phyloP scores from a whole-genome alignment of 2,113 vertebrate genomes.

The Uria aalge region DNA sequence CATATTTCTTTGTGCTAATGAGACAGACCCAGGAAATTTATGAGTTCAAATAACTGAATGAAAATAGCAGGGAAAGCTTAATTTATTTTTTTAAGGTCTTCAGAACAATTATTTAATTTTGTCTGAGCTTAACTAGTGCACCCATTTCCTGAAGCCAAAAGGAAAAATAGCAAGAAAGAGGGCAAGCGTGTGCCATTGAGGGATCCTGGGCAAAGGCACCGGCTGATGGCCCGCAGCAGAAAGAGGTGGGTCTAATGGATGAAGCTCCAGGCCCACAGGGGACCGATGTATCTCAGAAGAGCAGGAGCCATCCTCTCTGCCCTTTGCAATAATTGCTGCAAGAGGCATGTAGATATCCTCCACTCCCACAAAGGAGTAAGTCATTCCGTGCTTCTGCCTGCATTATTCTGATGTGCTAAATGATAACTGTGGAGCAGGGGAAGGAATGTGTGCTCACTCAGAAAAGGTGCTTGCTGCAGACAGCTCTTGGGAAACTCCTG shows the following conservation, averaged over 20 bases:
- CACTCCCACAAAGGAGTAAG: not conserved
- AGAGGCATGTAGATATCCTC: not conserved
- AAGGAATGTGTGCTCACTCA: not conserved
- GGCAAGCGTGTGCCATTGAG: fast-evolving
- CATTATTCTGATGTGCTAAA: not conserved
- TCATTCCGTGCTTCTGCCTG: not conserved
- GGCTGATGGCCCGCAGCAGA: not conserved
- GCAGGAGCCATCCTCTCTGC: not conserved
- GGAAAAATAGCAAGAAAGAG: not conserved
- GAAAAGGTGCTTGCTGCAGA: not conserved
- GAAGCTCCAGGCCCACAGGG: not conserved
- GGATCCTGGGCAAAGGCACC: not conserved
- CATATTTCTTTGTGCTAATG: not conserved
- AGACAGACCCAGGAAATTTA: not conserved
- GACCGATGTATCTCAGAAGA: fast-evolving
- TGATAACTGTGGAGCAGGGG: not conserved
- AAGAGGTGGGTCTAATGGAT: not conserved
- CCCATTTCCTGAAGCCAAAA: not conserved
- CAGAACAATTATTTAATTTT: not conserved
- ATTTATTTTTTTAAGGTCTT: not conserved
- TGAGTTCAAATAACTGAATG: not conserved
- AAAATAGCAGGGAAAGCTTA: not conserved
- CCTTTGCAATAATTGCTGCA: not conserved
- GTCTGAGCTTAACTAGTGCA: not conserved
- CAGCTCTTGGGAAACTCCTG: slow-evolving; percentile 41